phyloP scores from a whole-genome alignment of 2,113 vertebrate genomes.

The Cyprinus carpio region DNA sequence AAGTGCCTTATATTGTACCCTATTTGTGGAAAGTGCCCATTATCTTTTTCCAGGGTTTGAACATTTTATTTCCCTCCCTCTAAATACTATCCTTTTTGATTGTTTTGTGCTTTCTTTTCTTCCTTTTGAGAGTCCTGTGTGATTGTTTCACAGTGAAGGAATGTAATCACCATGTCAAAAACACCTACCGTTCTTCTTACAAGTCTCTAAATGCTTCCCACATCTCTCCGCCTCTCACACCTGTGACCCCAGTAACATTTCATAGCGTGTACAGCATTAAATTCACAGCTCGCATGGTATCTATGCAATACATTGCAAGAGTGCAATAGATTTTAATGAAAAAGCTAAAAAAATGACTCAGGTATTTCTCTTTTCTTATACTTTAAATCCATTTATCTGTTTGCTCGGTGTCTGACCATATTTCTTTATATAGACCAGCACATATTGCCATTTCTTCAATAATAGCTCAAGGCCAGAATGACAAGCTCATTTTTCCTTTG shows the following conservation, averaged over 20 bases:
- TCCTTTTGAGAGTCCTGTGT: not conserved
- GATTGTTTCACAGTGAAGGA: slow-evolving; percentile 7
- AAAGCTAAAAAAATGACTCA: not conserved
- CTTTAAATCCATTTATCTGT: not conserved
- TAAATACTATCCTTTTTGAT: slow-evolving; percentile 5
- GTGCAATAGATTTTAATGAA: not conserved
- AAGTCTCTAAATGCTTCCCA: not conserved
- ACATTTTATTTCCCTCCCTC: not conserved
- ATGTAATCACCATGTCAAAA: slow-evolving; percentile 23
- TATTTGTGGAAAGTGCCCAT: not conserved
- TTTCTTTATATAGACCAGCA: not conserved
- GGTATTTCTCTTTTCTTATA: not conserved
- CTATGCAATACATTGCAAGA: not conserved
- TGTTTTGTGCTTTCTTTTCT: slow-evolving; percentile 7
- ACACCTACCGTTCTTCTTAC: not conserved
- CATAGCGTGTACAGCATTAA: not conserved
- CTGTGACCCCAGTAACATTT: slow-evolving; percentile 7
- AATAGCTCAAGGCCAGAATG: slow-evolving; percentile 1
- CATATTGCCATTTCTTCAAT: not conserved
- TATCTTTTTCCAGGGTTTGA: not conserved
- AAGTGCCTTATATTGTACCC: not conserved
- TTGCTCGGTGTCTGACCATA: not conserved
- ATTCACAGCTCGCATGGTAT: not conserved
- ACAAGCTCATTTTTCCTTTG: not conserved
- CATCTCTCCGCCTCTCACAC: not conserved